These are phyloP conservation scores for Agonopterix subpropinquella DNA, from an alignment of 2,888 invertebrate species.

Conservation along the genomic window DNA sequence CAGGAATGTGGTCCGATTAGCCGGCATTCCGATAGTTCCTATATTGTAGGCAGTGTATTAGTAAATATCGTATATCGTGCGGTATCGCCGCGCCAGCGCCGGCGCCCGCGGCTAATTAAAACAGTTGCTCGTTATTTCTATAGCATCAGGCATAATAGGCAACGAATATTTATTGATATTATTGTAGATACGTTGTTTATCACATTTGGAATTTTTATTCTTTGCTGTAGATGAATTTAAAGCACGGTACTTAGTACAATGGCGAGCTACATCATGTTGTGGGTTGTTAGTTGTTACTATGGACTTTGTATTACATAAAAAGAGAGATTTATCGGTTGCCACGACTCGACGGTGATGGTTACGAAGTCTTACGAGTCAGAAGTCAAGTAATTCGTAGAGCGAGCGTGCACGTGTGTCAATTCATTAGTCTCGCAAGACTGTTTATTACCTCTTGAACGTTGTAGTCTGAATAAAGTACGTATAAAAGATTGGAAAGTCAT, in stretches of 20 bases:
- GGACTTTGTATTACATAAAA: conserved; percentile 17
- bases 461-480: not conserved
- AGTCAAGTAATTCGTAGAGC: not conserved
- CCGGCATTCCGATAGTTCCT: conserved; percentile 54
- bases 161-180: conserved; percentile 8
- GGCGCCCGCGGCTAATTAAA: conserved; percentile 53
- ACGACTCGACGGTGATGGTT: conserved; percentile 2
- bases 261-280: not conserved
- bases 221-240: not conserved
- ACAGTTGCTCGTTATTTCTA: conserved; percentile 25
- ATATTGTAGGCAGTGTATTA: conserved; percentile 54
- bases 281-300: not conserved
- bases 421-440: not conserved
- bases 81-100: conserved; percentile 42
- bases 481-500: not conserved
- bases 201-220: not conserved
- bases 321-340: conserved; percentile 16
- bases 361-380: conserved; percentile 12
- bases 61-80: conserved; percentile 52
- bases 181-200: conserved; percentile 1
- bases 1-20: conserved; percentile 65
- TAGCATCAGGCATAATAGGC: conserved; percentile 7
- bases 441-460: not conserved
- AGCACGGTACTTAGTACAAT: not conserved
- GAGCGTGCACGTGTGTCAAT: not conserved